These are phyloP conservation scores for Lophura nycthemera DNA, from an alignment of 2,113 vertebrate genomes.

Conservation along the genomic window DNA sequence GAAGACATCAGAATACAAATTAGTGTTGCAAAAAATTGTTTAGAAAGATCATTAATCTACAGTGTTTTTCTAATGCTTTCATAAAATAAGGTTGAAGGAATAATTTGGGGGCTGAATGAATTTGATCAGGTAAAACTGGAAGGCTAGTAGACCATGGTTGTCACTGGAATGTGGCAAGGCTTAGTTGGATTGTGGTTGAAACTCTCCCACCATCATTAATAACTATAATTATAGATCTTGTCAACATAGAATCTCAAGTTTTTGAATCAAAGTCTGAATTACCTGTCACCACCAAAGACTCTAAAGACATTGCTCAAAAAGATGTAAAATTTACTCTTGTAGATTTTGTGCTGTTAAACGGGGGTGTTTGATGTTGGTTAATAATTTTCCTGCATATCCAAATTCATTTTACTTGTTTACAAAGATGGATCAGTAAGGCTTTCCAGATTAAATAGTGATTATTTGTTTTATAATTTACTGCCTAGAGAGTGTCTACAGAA, in stretches of 20 bases:
- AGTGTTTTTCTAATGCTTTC: background rate
- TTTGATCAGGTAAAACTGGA: background rate
- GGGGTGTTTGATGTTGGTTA: background rate
- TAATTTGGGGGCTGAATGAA: background rate
- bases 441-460: background rate
- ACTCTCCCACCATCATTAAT: background rate
- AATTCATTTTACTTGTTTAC: background rate
- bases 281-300: background rate
- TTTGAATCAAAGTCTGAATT: conserved; percentile 12
- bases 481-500: background rate
- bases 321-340: background rate
- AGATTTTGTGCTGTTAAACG: background rate
- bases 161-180: background rate
- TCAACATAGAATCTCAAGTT: background rate
- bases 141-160: background rate
- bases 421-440: background rate
- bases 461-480: background rate
- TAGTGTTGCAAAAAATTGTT: background rate
- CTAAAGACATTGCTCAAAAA: background rate
- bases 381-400: background rate
- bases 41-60: background rate
- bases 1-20: background rate
- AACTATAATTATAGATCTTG: background rate
- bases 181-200: background rate
- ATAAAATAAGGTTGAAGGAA: background rate